Percentiles rank a stretch among this genome's conserved stretches.
Evolutionary conservation across 2,888 invertebrate genomes (phyloP).

Genomic region (Agelastica alni): DNA sequence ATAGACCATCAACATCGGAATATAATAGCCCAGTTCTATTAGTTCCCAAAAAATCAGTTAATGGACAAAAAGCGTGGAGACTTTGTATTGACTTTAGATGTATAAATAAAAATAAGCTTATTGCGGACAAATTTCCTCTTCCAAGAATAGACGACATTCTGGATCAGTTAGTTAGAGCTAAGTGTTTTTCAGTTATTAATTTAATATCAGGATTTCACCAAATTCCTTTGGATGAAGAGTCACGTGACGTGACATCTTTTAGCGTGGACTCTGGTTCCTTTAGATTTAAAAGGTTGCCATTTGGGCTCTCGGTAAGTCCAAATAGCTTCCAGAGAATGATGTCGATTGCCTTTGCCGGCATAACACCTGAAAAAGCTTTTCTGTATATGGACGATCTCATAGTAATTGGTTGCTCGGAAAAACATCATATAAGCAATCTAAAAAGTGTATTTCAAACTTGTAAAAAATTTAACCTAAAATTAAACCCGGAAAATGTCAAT

Average conservation of each 20-base stretch:
- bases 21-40: constrained; percentile 36
- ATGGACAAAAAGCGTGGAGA: constrained; percentile 27
- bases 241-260: constrained; percentile 10
- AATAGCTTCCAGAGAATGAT: background rate
- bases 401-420: too few relatives aligned
- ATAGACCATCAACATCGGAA: constrained; percentile 30
- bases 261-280: background rate
- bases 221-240: constrained; percentile 26
- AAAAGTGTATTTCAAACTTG: too few relatives aligned
- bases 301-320: background rate
- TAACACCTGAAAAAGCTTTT: too few relatives aligned
- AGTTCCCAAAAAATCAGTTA: constrained; percentile 31
- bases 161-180: constrained; percentile 31
- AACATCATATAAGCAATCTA: too few relatives aligned
- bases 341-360: background rate
- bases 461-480: too few relatives aligned
- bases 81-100: constrained; percentile 30
- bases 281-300: background rate
- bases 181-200: constrained; percentile 33
- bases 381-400: too few relatives aligned
- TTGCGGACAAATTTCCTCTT: constrained; percentile 32
- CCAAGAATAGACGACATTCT: constrained; percentile 28
- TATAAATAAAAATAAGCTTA: constrained; percentile 30
- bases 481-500: too few relatives aligned
- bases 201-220: constrained; percentile 30